These are phyloP conservation scores for Sarcophaga carnaria DNA, from an alignment of 2,888 invertebrate genomes.

Conservation along the genomic window DNA sequence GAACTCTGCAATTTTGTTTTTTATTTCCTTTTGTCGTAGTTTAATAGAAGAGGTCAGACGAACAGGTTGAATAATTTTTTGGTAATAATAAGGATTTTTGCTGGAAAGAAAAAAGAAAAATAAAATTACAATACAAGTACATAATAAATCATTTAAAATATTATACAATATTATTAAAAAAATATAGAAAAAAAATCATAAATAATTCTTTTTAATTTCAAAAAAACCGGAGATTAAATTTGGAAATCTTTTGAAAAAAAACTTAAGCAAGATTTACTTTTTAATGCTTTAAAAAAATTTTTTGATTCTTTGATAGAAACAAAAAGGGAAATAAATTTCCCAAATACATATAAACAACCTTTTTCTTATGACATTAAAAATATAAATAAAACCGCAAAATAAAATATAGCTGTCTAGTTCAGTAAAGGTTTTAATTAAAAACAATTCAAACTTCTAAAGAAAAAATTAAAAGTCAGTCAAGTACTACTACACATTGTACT, in stretches of 20 bases:
- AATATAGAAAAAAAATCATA: background rate
- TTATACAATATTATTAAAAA: background rate
- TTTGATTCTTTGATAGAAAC: too few relatives aligned
- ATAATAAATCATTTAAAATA: constrained; percentile 9
- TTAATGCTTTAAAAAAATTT: too few relatives aligned
- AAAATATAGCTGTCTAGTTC: constrained; percentile 43
- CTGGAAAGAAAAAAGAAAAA: constrained; percentile 3
- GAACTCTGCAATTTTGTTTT: background rate
- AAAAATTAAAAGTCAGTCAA: background rate
- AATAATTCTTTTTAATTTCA: background rate
- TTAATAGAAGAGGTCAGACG: background rate
- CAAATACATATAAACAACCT: too few relatives aligned
- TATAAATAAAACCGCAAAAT: background rate
- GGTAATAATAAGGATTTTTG: background rate
- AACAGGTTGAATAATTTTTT: constrained; percentile 1
- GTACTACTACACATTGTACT: background rate
- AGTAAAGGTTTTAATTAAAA: constrained; percentile 15
- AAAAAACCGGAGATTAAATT: background rate
- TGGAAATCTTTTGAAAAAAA: background rate
- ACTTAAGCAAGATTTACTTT: background rate
- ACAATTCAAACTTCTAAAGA: background rate
- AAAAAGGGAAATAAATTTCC: too few relatives aligned
- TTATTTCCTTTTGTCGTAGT: background rate
- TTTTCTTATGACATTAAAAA: too few relatives aligned
- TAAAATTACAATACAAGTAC: background rate